A percentile compares a stretch with the other conserved stretches of the same genome.
These are phyloP conservation scores for Puntigrus tetrazona DNA, from an alignment of 2,113 vertebrate genomes.

Conservation along the genomic window DNA sequence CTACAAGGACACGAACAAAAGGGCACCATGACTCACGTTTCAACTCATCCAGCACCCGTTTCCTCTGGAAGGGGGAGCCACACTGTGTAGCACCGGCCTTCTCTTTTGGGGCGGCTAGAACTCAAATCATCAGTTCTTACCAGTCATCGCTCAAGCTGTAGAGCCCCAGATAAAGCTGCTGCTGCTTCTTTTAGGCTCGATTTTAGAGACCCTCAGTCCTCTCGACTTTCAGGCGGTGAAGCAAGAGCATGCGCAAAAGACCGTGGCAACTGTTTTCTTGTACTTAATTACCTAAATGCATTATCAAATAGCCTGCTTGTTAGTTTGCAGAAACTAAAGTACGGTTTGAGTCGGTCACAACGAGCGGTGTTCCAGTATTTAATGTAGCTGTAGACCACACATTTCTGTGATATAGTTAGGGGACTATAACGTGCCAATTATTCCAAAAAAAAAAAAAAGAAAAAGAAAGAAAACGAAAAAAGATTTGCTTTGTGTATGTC, in stretches of 20 bases:
- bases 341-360: conserved; percentile 56
- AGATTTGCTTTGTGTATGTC: conserved; percentile 86
- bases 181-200: conserved; percentile 31
- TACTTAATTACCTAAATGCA: conserved; percentile 55
- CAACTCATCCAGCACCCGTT: conserved; percentile 56
- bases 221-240: conserved; percentile 32
- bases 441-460: conserved; percentile 69
- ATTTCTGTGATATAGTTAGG: conserved; percentile 80
- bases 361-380: conserved; percentile 80
- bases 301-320: conserved; percentile 60
- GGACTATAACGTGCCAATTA: conserved; percentile 93
- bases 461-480: conserved; percentile 45
- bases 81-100: conserved; percentile 59
- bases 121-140: conserved; percentile 21
- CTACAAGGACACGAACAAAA: conserved; percentile 30
- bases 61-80: conserved; percentile 45
- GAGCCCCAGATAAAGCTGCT: conserved; percentile 35
- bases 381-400: conserved; percentile 79
- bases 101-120: conserved; percentile 45
- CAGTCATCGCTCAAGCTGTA: conserved; percentile 16
- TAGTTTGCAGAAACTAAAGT: conserved; percentile 56
- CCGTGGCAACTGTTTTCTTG: conserved; percentile 70
- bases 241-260: conserved; percentile 70
- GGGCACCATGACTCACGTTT: conserved; percentile 55
- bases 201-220: conserved; percentile 15